These are phyloP conservation scores for Antechinus stuartii DNA, from an alignment of 2,113 vertebrate genomes.

Conservation along the genomic window DNA sequence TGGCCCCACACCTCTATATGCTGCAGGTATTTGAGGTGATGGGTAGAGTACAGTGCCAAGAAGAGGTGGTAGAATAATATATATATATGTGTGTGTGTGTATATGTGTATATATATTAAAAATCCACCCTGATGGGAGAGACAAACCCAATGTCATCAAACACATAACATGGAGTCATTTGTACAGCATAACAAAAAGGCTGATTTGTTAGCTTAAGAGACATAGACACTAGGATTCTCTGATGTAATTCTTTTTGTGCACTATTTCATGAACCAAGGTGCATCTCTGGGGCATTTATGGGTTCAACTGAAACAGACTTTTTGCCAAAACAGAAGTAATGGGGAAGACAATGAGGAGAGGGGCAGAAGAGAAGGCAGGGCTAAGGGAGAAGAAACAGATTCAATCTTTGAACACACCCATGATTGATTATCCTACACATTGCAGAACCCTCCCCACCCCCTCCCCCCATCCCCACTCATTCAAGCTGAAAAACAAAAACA, in stretches of 20 bases:
- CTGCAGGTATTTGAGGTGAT: not conserved
- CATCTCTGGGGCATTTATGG: slow-evolving; percentile 63
- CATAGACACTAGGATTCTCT: slow-evolving; percentile 65
- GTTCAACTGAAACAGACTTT: slow-evolving; percentile 47
- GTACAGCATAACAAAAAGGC: slow-evolving; percentile 76
- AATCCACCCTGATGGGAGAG: slow-evolving; percentile 48
- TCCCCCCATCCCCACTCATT: slow-evolving; percentile 67
- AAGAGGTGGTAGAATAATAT: not conserved
- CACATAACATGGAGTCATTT: slow-evolving; percentile 59
- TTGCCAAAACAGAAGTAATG: slow-evolving; percentile 43
- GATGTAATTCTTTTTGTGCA: slow-evolving; percentile 57
- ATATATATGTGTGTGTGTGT: not conserved
- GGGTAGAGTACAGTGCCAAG: not conserved
- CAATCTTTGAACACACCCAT: slow-evolving; percentile 65
- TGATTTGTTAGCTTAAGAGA: slow-evolving; percentile 73
- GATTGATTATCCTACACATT: slow-evolving; percentile 65
- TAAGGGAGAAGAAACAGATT: slow-evolving; percentile 66
- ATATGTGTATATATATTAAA: not conserved
- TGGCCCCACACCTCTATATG: not conserved
- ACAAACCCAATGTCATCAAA: slow-evolving; percentile 43
- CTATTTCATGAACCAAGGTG: slow-evolving; percentile 49
- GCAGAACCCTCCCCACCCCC: slow-evolving; percentile 70
- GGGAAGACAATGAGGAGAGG: not conserved
- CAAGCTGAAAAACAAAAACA: slow-evolving; percentile 71
- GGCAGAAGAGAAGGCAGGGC: slow-evolving; percentile 49